Conservation (phyloP, 2,888 invertebrate species). For the Pristionchus exspectatus region DNA sequence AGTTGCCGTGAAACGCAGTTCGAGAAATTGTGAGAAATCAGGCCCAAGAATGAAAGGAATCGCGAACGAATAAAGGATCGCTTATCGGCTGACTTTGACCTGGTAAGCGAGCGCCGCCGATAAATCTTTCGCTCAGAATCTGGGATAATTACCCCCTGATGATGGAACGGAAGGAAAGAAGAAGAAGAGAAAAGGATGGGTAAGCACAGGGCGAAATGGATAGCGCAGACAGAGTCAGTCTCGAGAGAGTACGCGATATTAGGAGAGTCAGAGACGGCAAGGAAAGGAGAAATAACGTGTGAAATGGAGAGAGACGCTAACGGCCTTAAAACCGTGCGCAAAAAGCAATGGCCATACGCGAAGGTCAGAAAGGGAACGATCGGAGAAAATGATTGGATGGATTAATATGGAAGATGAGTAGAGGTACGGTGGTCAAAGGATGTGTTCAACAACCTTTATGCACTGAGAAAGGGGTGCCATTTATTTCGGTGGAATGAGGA, state of each 20-base stretch:
- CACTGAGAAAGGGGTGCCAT: background rate
- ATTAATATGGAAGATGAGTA: background rate
- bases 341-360: conserved; percentile 47
- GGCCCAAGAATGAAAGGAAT: background rate
- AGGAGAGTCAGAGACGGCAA: background rate
- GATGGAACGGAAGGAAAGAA: conserved; percentile 15
- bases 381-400: background rate
- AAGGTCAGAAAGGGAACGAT: conserved; percentile 7
- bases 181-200: background rate
- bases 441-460: background rate
- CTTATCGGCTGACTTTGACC: conserved; percentile 18
- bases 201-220: background rate
- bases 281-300: background rate
- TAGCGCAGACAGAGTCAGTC: background rate
- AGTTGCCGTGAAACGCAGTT: no score
- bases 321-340: conserved; percentile 5
- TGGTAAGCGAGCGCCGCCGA: background rate
- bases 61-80: background rate
- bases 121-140: conserved; percentile 15
- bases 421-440: background rate
- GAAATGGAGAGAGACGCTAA: background rate
- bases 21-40: no score
- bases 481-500: no score
- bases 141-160: conserved; percentile 39
- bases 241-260: background rate